These are phyloP conservation scores for Sycophila texana DNA, from an alignment of 2,888 invertebrate species.

Conservation along the genomic window DNA sequence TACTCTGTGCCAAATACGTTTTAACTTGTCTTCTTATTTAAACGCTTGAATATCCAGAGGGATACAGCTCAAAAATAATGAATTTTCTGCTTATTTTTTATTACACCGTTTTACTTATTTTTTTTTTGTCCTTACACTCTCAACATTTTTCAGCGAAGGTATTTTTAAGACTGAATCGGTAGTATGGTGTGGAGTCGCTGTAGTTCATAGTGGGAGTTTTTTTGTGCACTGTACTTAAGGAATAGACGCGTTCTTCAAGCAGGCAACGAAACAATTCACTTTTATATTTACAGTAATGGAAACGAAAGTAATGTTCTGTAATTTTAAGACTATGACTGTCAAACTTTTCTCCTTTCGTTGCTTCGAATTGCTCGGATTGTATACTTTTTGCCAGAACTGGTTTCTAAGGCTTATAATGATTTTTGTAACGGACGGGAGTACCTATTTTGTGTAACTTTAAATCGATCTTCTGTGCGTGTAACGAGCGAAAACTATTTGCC, in stretches of 20 bases:
- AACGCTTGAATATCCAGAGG: constrained; percentile 35
- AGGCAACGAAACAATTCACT: constrained; percentile 38
- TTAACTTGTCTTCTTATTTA: constrained; percentile 56
- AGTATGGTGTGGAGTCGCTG: constrained; percentile 53
- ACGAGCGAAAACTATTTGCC: constrained; percentile 22
- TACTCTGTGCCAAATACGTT: constrained; percentile 73
- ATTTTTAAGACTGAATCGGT: constrained; percentile 60
- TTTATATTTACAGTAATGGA: constrained; percentile 11
- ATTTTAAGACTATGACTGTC: constrained; percentile 7
- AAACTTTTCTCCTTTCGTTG: constrained; percentile 10
- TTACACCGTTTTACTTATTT: constrained; percentile 35
- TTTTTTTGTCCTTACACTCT: constrained; percentile 12
- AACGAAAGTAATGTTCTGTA: constrained; percentile 8
- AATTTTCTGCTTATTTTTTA: constrained; percentile 48
- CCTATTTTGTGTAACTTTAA: constrained; percentile 13
- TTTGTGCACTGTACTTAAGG: constrained; percentile 60
- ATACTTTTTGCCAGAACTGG: constrained; percentile 43
- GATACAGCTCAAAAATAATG: constrained; percentile 27
- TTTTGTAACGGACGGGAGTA: constrained; percentile 5
- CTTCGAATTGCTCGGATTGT: constrained; percentile 27
- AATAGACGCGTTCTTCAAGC: constrained; percentile 35
- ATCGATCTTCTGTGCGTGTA: constrained; percentile 7
- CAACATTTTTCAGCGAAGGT: constrained; percentile 45
- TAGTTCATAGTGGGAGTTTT: constrained; percentile 49
- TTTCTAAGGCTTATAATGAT: constrained; percentile 33